phyloP scores from a whole-genome alignment of 2,888 invertebrate genomes.

The Subacronicta megacephala region DNA sequence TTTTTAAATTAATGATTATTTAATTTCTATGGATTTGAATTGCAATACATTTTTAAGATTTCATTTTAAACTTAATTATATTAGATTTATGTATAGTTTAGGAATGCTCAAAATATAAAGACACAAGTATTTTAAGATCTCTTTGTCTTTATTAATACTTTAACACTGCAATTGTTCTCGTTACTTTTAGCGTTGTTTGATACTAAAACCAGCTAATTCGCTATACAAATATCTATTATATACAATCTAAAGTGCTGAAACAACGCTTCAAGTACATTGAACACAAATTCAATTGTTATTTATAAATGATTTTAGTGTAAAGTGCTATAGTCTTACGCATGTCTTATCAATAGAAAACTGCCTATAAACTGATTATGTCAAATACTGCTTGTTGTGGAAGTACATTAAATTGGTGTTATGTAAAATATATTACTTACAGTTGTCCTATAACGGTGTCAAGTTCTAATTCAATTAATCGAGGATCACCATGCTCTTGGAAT shows the following conservation, averaged over 20 bases:
- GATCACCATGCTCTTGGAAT: neutral
- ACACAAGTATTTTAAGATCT: conserved; percentile 68
- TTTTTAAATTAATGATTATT: conserved; percentile 56
- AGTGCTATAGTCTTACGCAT: conserved; percentile 11
- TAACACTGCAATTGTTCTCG: conserved; percentile 44
- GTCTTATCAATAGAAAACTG: neutral
- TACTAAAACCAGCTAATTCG: neutral
- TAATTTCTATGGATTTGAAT: conserved; percentile 64
- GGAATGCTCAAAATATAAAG: conserved; percentile 80
- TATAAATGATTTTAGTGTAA: conserved; percentile 21
- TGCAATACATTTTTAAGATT: conserved; percentile 65
- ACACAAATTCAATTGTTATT: conserved; percentile 15
- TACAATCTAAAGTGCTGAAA: too few relatives aligned
- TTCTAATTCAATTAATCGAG: neutral
- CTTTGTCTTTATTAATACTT: conserved; percentile 55
- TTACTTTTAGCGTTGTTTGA: conserved; percentile 48
- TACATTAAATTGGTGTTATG: neutral
- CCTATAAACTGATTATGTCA: conserved; percentile 20
- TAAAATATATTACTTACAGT: neutral
- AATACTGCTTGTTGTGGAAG: conserved; percentile 41
- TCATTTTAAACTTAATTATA: conserved; percentile 58
- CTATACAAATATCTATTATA: too few relatives aligned
- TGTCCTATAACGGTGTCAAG: neutral
- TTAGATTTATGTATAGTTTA: conserved; percentile 63
- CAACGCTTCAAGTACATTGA: neutral